Evolutionary conservation across 2,888 invertebrate genomes (phyloP).

Genomic region (Cepaea hortensis): DNA sequence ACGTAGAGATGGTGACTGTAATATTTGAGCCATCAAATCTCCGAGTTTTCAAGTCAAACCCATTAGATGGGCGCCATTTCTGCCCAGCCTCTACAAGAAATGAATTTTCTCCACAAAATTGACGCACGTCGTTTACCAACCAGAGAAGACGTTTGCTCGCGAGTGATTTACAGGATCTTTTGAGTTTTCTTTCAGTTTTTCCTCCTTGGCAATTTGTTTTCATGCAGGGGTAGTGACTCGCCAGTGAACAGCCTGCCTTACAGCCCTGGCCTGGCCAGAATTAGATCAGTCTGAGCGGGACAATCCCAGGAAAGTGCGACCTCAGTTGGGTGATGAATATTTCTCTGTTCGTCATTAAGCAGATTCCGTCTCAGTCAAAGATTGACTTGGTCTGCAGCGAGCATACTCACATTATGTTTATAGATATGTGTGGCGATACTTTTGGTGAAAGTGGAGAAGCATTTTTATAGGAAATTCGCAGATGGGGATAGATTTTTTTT

Average conservation of each 20-base stretch:
- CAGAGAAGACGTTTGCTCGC: background rate
- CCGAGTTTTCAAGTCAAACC: constrained; percentile 24
- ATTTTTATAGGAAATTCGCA: too few relatives aligned
- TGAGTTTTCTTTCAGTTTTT: background rate
- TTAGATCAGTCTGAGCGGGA: background rate
- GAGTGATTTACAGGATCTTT: background rate
- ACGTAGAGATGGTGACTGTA: too few relatives aligned
- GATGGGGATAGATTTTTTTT: too few relatives aligned
- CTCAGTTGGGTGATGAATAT: background rate
- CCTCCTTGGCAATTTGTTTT: background rate
- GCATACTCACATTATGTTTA: too few relatives aligned
- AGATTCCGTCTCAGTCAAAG: too few relatives aligned
- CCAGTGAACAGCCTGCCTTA: too few relatives aligned
- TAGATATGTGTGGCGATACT: too few relatives aligned
- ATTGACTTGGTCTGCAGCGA: too few relatives aligned
- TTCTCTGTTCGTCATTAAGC: too few relatives aligned
- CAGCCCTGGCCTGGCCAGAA: too few relatives aligned
- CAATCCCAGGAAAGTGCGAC: background rate
- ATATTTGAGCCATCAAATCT: constrained; percentile 15
- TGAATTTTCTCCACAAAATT: constrained; percentile 26
- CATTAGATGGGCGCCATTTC: constrained; percentile 35
- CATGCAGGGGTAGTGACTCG: too few relatives aligned
- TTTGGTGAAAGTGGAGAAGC: too few relatives aligned
- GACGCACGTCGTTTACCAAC: background rate
- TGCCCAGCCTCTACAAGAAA: background rate